Base-by-base conservation (phyloP, 2,113 vertebrate genomes). In the Procavia capensis region DNA sequence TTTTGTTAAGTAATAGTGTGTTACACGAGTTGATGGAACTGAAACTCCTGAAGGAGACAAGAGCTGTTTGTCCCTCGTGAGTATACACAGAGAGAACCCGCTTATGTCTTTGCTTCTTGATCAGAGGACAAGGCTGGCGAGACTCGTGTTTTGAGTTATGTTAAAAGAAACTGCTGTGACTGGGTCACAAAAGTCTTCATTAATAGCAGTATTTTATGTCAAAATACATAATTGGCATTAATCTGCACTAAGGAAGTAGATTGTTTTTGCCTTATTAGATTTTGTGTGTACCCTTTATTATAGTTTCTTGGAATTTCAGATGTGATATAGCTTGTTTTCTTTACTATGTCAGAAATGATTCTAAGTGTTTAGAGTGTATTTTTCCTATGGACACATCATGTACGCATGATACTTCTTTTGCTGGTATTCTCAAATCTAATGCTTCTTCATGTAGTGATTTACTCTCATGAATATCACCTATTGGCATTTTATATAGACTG, bases 101-200 rank as follows among this genome's bases (percentile, higher is more conserved):
- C 91, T 95, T 89, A 72, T 6, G 86, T 64, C 45, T 88, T 78
- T 88, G 41, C 34, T 87, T 89, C 75, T 91, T 87, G 45, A 81
- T 75, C 2, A 97, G 75, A 80, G 93, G 39, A 94, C 64, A 47
- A 80, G 1, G 41, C 39, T 61, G 34, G 34, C 41, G 87, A 89
- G 34, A 75, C 43, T 70, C 85, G 86, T 66, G 83, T 74, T 94
- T 93, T 87, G 5, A 88, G 43, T 78, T 95, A n/a, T 76, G 76
- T 63, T 95, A 89, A 93, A 95, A 74, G 64, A 86, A 89, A 76
- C 88, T 82, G 61, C 61, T 90, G 70, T 63, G 88, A 31, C 85
- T 82, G n/a, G 31, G 47, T 88, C 43, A 50, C n/a, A 3, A 31
- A 90, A 81, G 24, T 78, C 72, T 91, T 96, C 14, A 85, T 90